A percentile compares a stretch with the other conserved stretches of the same genome.
These are phyloP conservation scores for Hydropsyche tenuis DNA, from an alignment of 1,140 invertebrate species.

Conservation along the genomic window DNA sequence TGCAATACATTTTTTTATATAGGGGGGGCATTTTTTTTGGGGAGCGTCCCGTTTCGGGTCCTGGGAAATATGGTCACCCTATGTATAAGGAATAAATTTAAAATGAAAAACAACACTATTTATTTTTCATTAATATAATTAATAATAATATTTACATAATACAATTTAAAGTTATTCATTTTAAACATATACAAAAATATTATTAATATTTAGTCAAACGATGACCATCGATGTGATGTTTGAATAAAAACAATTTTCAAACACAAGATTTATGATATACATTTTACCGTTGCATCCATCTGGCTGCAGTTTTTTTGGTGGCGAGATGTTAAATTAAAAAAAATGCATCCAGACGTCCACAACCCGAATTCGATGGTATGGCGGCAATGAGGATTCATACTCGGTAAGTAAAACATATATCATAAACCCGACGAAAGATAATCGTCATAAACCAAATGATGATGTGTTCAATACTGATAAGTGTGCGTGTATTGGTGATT, in stretches of 20 bases:
- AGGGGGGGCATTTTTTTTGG: too few species aligned
- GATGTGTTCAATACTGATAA: conserved; percentile 21
- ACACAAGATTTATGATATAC: neutral
- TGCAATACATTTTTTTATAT: too few species aligned
- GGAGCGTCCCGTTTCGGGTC: too few species aligned
- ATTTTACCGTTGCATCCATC: neutral
- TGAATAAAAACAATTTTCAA: neutral
- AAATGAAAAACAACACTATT: conserved; percentile 36
- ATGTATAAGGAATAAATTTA: too few species aligned
- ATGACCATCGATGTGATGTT: conserved; percentile 28
- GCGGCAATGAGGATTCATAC: conserved; percentile 20
- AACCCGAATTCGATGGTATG: neutral
- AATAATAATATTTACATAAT: conserved; percentile 51
- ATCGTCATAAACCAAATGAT: neutral
- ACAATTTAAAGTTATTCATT: conserved; percentile 47
- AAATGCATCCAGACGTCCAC: conserved; percentile 8
- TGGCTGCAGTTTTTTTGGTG: conserved; percentile 22
- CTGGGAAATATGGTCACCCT: too few species aligned
- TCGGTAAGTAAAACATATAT: neutral
- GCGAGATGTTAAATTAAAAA: conserved; percentile 31
- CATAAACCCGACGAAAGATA: neutral
- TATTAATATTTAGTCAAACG: conserved; percentile 46
- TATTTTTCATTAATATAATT: conserved; percentile 49
- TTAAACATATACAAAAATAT: conserved; percentile 51
- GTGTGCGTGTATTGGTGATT: neutral